Evolutionary conservation across 2,888 invertebrate species (phyloP).

Genomic region (Cheilosia variabilis): DNA sequence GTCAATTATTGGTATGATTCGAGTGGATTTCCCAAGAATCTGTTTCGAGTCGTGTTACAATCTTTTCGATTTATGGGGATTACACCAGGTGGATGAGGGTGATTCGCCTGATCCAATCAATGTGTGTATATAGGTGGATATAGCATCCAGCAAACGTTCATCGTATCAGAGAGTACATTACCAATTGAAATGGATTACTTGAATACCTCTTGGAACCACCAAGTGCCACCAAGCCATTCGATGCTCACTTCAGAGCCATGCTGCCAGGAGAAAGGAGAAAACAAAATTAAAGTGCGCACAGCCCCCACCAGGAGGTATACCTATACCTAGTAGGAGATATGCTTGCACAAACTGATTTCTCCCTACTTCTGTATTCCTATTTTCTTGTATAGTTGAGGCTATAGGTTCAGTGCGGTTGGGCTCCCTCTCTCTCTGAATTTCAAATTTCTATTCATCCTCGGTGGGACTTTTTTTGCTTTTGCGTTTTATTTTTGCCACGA

Average conservation of each 20-base stretch:
- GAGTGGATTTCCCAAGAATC: neutral
- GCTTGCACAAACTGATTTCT: conserved; percentile 11
- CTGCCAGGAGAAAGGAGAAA: conserved; percentile 27
- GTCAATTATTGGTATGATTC: neutral
- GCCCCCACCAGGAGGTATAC: conserved; percentile 4
- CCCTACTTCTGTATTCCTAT: conserved; percentile 6
- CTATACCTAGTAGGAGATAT: no score
- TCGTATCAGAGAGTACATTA: conserved; percentile 30
- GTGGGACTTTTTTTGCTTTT: conserved; percentile 1
- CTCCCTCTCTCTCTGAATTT: conserved; percentile 42
- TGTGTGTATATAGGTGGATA: neutral
- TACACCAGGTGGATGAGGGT: neutral
- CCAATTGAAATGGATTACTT: conserved; percentile 59
- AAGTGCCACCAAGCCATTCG: conserved; percentile 34
- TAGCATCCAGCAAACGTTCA: neutral
- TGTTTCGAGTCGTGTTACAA: neutral
- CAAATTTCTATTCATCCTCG: conserved; percentile 47
- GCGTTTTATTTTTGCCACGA: conserved; percentile 30
- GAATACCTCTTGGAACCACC: conserved; percentile 43
- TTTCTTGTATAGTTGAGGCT: neutral
- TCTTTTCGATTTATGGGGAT: no score
- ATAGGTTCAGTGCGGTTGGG: neutral
- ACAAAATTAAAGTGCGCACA: conserved; percentile 42
- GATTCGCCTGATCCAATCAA: conserved; percentile 15
- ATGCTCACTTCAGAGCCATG: conserved; percentile 39